These are phyloP conservation scores for Melipona quadrifasciata DNA, from an alignment of 1,140 invertebrate genomes.

Conservation along the genomic window DNA sequence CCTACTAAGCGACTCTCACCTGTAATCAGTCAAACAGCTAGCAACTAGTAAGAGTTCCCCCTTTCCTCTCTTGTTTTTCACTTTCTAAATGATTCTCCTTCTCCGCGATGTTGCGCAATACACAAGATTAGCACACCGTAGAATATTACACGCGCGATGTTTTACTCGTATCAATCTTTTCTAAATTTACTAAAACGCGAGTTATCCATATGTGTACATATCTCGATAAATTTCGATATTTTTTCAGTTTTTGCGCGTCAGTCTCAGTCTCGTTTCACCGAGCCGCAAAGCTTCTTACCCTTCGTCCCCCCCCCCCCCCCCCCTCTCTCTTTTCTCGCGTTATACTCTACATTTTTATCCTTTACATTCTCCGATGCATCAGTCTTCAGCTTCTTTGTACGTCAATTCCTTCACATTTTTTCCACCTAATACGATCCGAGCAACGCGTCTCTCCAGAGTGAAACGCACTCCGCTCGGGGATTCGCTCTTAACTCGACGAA, in stretches of 20 bases:
- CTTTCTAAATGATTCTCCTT: background rate
- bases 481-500: background rate
- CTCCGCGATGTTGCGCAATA: background rate
- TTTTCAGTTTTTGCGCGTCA: no score
- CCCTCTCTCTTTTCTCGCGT: no score
- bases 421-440: no score
- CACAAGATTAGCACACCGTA: background rate
- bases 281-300: no score
- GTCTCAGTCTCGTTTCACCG: no score
- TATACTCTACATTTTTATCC: no score
- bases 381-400: no score
- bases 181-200: background rate
- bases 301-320: no score
- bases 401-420: no score
- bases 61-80: background rate
- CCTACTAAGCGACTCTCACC: conserved; percentile 28
- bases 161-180: background rate
- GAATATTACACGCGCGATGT: background rate
- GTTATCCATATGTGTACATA: background rate
- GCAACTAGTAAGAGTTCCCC: background rate
- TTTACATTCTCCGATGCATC: no score
- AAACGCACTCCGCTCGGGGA: no score
- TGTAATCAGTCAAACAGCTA: conserved; percentile 25
- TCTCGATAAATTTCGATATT: background rate
- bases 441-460: no score